A percentile compares a stretch with the other conserved stretches of the same genome.
Conservation (phyloP, 2,113 vertebrate species). For the Odontophorus gujanensis region DNA sequence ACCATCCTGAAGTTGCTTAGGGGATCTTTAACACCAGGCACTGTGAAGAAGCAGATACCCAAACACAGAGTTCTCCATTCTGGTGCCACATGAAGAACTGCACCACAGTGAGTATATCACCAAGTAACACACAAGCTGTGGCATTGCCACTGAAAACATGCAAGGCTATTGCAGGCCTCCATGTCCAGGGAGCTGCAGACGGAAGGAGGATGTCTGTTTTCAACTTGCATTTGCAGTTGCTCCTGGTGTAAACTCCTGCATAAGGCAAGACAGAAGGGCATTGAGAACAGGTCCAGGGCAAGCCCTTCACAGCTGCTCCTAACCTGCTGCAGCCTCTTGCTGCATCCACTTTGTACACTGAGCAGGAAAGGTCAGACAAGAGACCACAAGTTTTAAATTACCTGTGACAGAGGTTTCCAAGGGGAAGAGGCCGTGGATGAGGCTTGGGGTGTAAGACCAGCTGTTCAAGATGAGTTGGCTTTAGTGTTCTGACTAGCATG, state of each 20-base stretch:
- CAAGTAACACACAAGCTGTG: not conserved
- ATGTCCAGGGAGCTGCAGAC: fast-evolving
- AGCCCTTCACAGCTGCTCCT: not conserved
- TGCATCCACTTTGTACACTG: not conserved
- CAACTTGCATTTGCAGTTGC: not conserved
- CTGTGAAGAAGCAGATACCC: not conserved
- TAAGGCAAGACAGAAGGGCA: not conserved
- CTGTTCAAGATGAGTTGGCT: not conserved
- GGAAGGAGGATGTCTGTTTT: not conserved
- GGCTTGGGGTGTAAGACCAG: not conserved
- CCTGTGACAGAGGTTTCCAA: not conserved
- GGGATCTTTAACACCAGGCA: not conserved
- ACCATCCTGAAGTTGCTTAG: not conserved
- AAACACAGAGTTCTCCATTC: not conserved
- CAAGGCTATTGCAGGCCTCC: fast-evolving
- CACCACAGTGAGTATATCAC: not conserved
- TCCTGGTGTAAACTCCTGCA: not conserved
- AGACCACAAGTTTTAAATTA: not conserved
- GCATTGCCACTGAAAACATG: not conserved
- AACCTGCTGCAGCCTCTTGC: not conserved
- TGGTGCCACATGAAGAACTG: fast-evolving
- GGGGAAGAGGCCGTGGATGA: not conserved
- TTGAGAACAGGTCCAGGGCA: not conserved
- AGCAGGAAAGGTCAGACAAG: not conserved
- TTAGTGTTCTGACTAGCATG: not conserved